Evolutionary conservation across 2,113 vertebrate species (phyloP).

Genomic region (Petrocephalus zakoni): DNA sequence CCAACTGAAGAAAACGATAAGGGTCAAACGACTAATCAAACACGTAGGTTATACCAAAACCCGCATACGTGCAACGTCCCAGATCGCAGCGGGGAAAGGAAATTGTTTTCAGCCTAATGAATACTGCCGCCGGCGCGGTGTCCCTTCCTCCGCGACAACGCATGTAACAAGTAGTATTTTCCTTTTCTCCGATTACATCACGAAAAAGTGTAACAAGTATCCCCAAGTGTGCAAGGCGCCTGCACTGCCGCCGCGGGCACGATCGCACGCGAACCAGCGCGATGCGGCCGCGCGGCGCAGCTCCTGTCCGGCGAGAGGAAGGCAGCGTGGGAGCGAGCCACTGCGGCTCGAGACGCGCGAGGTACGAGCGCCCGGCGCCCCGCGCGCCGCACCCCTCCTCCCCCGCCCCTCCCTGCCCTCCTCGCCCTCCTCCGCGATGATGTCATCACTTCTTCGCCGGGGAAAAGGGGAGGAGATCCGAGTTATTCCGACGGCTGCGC

Average conservation of each 20-base stretch:
- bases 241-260: background rate
- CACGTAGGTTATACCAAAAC: background rate
- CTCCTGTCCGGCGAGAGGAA: background rate
- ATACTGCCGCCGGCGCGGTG: background rate
- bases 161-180: background rate
- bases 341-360: constrained; percentile 5
- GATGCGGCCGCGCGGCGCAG: no score
- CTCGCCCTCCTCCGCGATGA: constrained; percentile 48
- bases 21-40: background rate
- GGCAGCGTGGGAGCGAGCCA: background rate
- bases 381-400: background rate
- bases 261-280: no score
- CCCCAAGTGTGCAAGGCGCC: background rate
- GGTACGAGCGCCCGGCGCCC: background rate
- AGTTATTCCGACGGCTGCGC: constrained; percentile 39
- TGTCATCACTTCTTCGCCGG: constrained; percentile 49
- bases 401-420: constrained; percentile 27
- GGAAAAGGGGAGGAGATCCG: constrained; percentile 36
- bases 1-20: background rate
- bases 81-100: background rate
- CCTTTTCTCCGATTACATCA: background rate
- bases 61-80: background rate
- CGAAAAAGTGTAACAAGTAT: background rate
- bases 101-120: background rate
- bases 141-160: background rate